Evolutionary conservation across 2,113 vertebrate genomes (phyloP).

Genomic region (Anser cygnoides): DNA sequence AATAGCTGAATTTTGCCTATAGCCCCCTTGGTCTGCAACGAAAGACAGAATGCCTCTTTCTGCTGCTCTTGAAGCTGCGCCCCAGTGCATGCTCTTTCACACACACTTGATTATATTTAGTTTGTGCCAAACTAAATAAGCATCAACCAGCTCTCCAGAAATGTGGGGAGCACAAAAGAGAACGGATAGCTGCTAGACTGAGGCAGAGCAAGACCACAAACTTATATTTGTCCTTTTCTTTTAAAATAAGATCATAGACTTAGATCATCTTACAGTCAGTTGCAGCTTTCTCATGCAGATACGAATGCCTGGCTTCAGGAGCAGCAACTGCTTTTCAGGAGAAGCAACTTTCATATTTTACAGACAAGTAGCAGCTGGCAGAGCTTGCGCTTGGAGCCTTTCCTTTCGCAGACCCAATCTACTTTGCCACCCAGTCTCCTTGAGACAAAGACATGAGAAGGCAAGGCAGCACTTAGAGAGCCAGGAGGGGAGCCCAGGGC

Average conservation of each 20-base stretch:
- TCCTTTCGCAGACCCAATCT: neutral
- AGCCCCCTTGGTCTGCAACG: neutral
- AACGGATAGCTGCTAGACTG: neutral
- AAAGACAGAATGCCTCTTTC: neutral
- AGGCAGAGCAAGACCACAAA: slow-evolving; percentile 17
- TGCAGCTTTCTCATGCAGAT: slow-evolving; percentile 19
- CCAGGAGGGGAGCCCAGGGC: neutral
- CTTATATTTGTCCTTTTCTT: slow-evolving; percentile 20
- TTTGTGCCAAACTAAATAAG: slow-evolving; percentile 1
- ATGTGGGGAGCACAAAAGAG: neutral
- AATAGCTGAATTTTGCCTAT: slow-evolving; percentile 54
- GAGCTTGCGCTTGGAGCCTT: neutral
- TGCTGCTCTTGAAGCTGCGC: slow-evolving; percentile 1
- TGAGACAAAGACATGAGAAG: neutral
- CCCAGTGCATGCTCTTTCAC: neutral
- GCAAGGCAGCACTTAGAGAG: neutral
- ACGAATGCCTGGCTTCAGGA: slow-evolving; percentile 5
- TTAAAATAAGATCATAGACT: slow-evolving; percentile 20
- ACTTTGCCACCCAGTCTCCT: neutral
- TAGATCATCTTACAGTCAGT: neutral
- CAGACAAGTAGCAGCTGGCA: slow-evolving; percentile 42
- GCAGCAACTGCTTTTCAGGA: neutral
- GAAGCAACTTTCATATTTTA: neutral
- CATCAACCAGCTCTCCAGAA: slow-evolving; percentile 6
- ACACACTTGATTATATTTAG: slow-evolving; percentile 19